These are phyloP conservation scores for Chydorus sphaericus DNA, from an alignment of 2,888 invertebrate genomes.

Conservation along the genomic window DNA sequence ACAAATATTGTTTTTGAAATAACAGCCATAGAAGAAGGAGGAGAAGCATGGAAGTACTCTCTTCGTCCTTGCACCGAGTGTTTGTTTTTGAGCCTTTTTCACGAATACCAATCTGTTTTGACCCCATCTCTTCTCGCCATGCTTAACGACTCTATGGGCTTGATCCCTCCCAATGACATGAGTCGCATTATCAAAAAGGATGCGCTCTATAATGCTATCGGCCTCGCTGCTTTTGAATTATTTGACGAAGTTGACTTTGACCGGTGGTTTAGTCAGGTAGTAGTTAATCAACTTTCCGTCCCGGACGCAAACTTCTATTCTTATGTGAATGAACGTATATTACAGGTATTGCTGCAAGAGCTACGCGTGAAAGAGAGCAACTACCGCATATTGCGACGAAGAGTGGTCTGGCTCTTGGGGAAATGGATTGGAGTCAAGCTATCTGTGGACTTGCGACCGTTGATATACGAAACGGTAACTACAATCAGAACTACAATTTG, in stretches of 20 bases:
- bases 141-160: conserved; percentile 48
- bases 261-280: conserved; percentile 70
- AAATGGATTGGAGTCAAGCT: conserved; percentile 56
- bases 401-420: conserved; percentile 72
- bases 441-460: conserved; percentile 57
- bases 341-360: conserved; percentile 50
- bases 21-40: conserved; percentile 56
- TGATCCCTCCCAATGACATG: conserved; percentile 53
- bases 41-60: conserved; percentile 89
- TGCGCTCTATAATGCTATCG: conserved; percentile 84
- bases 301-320: too few species aligned
- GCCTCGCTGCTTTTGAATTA: conserved; percentile 72
- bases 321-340: too few species aligned
- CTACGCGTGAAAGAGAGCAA: conserved; percentile 65
- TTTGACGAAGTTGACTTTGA: conserved; percentile 88
- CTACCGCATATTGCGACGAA: conserved; percentile 64
- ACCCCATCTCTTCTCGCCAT: conserved; percentile 56
- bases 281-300: too few species aligned
- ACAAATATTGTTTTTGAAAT: conserved; percentile 18
- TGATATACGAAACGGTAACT: conserved; percentile 50
- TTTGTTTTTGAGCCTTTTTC: conserved; percentile 68
- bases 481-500: too few species aligned
- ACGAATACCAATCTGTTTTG: conserved; percentile 55
- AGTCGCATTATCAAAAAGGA: conserved; percentile 71
- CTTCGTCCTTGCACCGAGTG: conserved; percentile 79